phyloP scores from a whole-genome alignment of 2,113 vertebrate genomes.

The Oncorhynchus gorbuscha region DNA sequence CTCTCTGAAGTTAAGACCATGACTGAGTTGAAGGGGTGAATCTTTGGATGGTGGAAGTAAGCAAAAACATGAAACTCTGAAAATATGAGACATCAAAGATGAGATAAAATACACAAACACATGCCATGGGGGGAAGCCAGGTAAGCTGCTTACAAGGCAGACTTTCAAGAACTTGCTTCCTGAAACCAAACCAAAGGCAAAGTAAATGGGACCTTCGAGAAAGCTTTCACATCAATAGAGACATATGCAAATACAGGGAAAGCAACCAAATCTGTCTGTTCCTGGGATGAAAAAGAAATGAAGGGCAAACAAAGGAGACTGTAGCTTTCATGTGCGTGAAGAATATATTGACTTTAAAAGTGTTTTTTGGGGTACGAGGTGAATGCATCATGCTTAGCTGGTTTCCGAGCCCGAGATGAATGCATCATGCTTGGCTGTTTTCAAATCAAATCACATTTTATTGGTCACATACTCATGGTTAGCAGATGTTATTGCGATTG shows the following conservation, averaged over 20 bases:
- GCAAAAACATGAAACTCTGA: constrained; percentile 19
- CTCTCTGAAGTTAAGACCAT: no score
- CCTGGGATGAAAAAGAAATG: constrained; percentile 28
- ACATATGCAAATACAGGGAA: constrained; percentile 15
- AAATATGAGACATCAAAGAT: constrained; percentile 37
- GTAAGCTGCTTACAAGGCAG: constrained; percentile 41
- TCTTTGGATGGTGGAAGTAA: neutral
- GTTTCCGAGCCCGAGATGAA: neutral
- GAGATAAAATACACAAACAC: constrained; percentile 8
- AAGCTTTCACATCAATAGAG: constrained; percentile 44
- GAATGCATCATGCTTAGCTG: constrained; percentile 19
- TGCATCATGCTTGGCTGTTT: constrained; percentile 20
- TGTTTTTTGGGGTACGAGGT: neutral
- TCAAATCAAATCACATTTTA: no score
- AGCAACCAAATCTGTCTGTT: constrained; percentile 16
- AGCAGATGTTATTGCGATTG: no score
- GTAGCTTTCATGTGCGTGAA: constrained; percentile 20
- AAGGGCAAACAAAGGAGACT: constrained; percentile 9
- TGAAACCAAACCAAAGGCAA: constrained; percentile 22
- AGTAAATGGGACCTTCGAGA: constrained; percentile 24
- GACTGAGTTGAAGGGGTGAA: no score
- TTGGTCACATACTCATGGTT: no score
- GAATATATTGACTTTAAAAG: constrained; percentile 13
- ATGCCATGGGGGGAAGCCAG: constrained; percentile 18
- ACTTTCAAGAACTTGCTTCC: constrained; percentile 28